Percentiles rank a stretch among this genome's conserved stretches.
phyloP scores from a whole-genome alignment of 1,140 invertebrate genomes.

The Plodia interpunctella region DNA sequence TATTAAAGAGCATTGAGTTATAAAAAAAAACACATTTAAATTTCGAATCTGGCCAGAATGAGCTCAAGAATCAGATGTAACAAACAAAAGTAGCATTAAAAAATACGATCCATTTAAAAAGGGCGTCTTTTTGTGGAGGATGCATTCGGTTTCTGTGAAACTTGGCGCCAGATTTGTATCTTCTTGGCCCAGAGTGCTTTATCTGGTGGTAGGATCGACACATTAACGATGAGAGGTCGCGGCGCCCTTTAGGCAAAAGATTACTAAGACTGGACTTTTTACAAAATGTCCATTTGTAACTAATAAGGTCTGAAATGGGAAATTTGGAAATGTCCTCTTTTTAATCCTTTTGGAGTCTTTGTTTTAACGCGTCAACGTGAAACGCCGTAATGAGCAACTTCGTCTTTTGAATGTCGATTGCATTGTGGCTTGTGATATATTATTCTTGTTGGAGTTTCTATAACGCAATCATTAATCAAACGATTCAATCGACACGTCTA shows the following conservation, averaged over 20 bases:
- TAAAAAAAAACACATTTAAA: neutral
- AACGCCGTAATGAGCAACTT: slow-evolving; percentile 39
- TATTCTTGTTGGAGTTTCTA: slow-evolving; percentile 24
- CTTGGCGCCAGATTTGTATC: slow-evolving; percentile 65
- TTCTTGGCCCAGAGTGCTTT: slow-evolving; percentile 31
- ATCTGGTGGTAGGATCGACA: slow-evolving; percentile 58
- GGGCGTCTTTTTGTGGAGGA: slow-evolving; percentile 35
- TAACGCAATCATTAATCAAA: slow-evolving; percentile 29
- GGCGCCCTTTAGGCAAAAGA: slow-evolving; percentile 31
- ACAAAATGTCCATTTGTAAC: too few species aligned
- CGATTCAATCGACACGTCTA: neutral
- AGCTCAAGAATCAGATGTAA: neutral
- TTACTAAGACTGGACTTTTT: too few species aligned
- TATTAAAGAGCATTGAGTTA: too few species aligned
- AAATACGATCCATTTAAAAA: slow-evolving; percentile 37
- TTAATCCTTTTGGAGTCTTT: slow-evolving; percentile 21
- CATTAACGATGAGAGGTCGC: slow-evolving; percentile 37
- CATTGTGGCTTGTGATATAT: slow-evolving; percentile 38
- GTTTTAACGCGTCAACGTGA: slow-evolving; percentile 52
- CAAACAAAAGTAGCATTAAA: slow-evolving; percentile 12
- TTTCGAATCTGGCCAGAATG: slow-evolving; percentile 1
- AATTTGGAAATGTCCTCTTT: too few species aligned
- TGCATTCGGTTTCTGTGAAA: slow-evolving; percentile 61
- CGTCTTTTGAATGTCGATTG: slow-evolving; percentile 22
- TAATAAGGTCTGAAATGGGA: too few species aligned